phyloP scores from a whole-genome alignment of 2,888 invertebrate species.

The Eretmocerus hayati region DNA sequence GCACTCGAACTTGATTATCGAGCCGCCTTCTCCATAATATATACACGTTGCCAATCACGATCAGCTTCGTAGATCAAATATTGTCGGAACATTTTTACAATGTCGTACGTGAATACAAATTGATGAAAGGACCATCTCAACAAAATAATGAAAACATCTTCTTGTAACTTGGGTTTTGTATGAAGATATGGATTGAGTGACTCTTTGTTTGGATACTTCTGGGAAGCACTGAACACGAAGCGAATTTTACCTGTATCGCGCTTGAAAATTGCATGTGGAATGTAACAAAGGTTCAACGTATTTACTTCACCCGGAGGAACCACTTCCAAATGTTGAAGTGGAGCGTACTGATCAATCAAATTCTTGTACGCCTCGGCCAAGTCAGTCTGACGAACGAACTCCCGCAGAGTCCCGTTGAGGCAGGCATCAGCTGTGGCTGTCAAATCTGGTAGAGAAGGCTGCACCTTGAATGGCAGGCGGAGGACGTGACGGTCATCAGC shows the following conservation, averaged over 20 bases:
- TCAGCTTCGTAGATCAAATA: not conserved
- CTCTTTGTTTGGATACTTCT: not conserved
- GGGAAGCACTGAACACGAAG: constrained; percentile 8
- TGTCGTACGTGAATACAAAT: constrained; percentile 1
- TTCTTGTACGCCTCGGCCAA: not conserved
- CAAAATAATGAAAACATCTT: not conserved
- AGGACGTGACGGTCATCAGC: not conserved
- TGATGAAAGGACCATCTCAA: not conserved
- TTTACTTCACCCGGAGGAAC: not conserved
- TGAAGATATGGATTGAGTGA: constrained; percentile 2
- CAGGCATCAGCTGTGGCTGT: not conserved
- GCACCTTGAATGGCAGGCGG: not conserved
- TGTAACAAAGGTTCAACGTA: not conserved
- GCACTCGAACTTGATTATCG: not conserved
- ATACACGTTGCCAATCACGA: constrained; percentile 20
- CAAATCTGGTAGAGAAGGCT: not conserved
- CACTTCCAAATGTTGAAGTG: not conserved
- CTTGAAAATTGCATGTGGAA: constrained; percentile 2
- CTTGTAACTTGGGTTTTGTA: not conserved
- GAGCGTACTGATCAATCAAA: constrained; percentile 3
- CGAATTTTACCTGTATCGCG: not conserved
- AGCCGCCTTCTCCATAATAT: constrained; percentile 27
- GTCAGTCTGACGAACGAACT: not conserved
- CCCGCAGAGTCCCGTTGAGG: not conserved
- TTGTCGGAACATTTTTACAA: constrained; percentile 9